phyloP scores from a whole-genome alignment of 2,113 vertebrate genomes.

The Condylura cristata region DNA sequence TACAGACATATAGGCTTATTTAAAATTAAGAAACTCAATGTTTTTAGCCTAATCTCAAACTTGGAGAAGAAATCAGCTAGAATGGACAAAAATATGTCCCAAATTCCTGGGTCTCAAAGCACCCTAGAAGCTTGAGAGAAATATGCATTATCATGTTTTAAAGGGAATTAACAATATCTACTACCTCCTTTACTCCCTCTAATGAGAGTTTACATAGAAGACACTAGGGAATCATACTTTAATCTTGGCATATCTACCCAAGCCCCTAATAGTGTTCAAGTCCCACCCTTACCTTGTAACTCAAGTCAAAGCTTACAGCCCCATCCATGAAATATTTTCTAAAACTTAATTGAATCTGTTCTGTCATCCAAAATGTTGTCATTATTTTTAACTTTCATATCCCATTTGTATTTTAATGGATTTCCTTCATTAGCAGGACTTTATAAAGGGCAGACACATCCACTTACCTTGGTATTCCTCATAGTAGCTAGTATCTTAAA shows the following conservation, averaged over 20 bases:
- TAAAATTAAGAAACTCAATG: neutral
- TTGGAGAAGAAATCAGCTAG: neutral
- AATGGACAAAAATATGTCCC: neutral
- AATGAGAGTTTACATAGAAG: neutral
- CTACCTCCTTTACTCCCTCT: neutral
- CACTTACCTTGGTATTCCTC: neutral
- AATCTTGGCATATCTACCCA: neutral
- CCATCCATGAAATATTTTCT: neutral
- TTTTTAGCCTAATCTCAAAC: neutral
- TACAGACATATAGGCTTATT: neutral
- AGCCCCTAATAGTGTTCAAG: neutral
- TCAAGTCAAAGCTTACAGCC: neutral
- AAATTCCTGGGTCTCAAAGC: neutral
- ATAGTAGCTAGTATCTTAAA: slow-evolving; percentile 6
- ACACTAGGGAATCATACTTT: neutral
- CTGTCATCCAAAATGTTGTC: neutral
- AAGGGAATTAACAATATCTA: neutral
- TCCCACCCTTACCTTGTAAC: neutral
- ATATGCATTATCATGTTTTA: neutral
- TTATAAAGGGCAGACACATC: neutral
- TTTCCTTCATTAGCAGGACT: neutral
- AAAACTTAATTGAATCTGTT: neutral
- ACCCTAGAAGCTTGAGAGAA: neutral
- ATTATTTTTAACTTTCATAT: neutral
- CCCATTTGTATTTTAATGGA: neutral